These are phyloP conservation scores for Danio kyathit DNA, from an alignment of 2,797 vertebrate genomes.

Conservation along the genomic window DNA sequence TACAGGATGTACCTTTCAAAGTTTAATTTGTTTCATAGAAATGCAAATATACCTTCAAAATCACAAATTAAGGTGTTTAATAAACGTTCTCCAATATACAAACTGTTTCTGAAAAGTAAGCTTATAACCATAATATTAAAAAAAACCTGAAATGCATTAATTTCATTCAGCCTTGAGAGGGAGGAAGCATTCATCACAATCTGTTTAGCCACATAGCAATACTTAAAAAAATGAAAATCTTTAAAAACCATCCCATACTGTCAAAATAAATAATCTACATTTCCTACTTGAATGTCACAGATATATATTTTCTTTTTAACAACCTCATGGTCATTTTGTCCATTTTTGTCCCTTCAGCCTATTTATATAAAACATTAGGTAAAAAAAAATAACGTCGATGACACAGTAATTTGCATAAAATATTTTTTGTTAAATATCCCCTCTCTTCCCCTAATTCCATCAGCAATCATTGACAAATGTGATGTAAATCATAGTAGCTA, in stretches of 20 bases:
- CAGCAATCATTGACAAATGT: neutral
- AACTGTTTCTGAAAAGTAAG: slow-evolving; percentile 4
- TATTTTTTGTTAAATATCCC: neutral
- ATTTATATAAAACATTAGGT: neutral
- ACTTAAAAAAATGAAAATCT: neutral
- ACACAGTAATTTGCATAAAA: neutral
- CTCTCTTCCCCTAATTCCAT: neutral
- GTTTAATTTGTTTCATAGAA: slow-evolving; percentile 34
- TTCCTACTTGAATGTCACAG: slow-evolving; percentile 68
- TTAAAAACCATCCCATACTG: neutral
- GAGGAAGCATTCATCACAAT: neutral
- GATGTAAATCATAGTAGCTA: neutral
- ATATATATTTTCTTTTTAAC: slow-evolving; percentile 53
- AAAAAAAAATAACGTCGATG: neutral
- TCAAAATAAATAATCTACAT: slow-evolving; percentile 84
- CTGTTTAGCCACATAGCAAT: neutral
- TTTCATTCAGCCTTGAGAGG: neutral
- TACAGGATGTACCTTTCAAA: neutral
- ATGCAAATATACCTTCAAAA: neutral
- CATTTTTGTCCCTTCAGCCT: neutral
- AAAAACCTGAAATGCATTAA: neutral
- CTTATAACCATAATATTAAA: neutral
- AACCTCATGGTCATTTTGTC: neutral
- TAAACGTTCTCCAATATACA: slow-evolving; percentile 19
- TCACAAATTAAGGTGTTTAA: slow-evolving; percentile 1